These are phyloP conservation scores for Drosophila recens DNA, from an alignment of 2,888 invertebrate species.

Conservation along the genomic window DNA sequence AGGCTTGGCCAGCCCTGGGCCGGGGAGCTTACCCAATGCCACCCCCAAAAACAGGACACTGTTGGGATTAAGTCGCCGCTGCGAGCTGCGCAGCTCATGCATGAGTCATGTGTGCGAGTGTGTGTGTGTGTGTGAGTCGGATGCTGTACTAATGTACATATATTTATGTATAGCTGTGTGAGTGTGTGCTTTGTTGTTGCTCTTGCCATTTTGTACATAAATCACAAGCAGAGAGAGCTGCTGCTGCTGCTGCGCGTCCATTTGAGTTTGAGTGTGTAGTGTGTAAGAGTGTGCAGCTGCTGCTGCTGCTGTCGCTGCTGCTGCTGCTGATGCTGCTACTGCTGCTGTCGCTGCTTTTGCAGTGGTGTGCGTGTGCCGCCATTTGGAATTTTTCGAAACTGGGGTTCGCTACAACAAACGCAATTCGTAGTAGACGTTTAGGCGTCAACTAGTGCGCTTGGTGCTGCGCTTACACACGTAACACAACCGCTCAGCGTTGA, in stretches of 20 bases:
- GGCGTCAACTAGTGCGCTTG: conserved; percentile 86
- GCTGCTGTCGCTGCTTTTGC: conserved; percentile 33
- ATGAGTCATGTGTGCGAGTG: conserved; percentile 25
- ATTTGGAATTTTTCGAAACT: conserved; percentile 84
- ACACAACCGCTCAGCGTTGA: conserved; percentile 67
- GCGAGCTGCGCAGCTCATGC: conserved; percentile 49
- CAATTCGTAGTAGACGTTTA: conserved; percentile 86
- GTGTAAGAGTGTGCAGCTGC: conserved; percentile 50
- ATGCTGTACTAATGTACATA: conserved; percentile 37
- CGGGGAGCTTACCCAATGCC: conserved; percentile 54
- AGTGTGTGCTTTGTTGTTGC: conserved; percentile 62
- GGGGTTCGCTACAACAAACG: conserved; percentile 86
- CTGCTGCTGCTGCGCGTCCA: conserved; percentile 37
- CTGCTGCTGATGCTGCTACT: conserved; percentile 9
- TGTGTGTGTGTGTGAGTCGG: conserved; percentile 28
- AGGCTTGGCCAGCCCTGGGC: conserved; percentile 4
- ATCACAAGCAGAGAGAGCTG: conserved; percentile 69
- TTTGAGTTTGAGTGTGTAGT: conserved; percentile 29
- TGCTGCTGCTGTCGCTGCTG: conserved; percentile 25
- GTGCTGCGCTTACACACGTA: conserved; percentile 85
- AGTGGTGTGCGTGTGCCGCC: conserved; percentile 76
- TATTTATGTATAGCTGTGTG: conserved; percentile 10
- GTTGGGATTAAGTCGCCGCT: conserved; percentile 75
- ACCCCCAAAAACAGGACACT: conserved; percentile 69
- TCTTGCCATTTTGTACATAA: conserved; percentile 76